Evolutionary conservation across 2,113 vertebrate genomes (phyloP), one percentile per base, ranked within the genome.

Genomic region (Elephas maximus): DNA sequence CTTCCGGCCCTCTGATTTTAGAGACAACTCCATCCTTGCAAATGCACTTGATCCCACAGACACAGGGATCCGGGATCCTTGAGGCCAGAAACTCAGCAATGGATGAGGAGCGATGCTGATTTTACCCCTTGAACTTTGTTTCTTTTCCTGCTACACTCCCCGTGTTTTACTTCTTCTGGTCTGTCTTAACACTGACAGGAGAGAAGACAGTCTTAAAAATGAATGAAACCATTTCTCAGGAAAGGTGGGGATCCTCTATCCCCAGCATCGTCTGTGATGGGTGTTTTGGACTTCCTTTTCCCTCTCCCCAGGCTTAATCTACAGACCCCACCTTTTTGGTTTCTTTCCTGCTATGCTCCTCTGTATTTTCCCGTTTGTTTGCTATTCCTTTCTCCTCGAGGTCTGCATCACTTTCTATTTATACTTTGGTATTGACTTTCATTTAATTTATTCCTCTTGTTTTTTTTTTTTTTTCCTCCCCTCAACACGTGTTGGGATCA

Each of bases 381-480:
- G 28, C 73, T 30, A 37, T 88, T 85, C 77, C 37, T 94, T 78
- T 81, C n/a, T 81, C 48, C 51, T 90, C 33, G 11, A 92, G 45
- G 67, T 93, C 80, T 88, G 28, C 53, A 85, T 93, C 73, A 57
- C 90, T 83, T 97, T 96, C 84, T 97, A 90, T 82, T 95, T 97
- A 96, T 90, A 93, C 88, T 90, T 91, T 23, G 87, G 87, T 93
- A 62, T 94, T 97, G 79, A n/a, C 92, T 97, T 93, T 94, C 90
- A 85, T 93, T 95, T 90, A 85, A 88, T 95, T 97, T 93, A 90
- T 93, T 93, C 90, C 86, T 97, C 65, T 97, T 97, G 86, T 81
- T 4, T 88, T 73, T 82, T 37, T 37, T 37, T 37, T 37, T 45
- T 57, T 80, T n/a, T 21, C 11, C 67, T 89, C 91, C 81, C 87